Evolutionary conservation across 2,888 invertebrate genomes (phyloP).

Genomic region (Tribolium freemani): DNA sequence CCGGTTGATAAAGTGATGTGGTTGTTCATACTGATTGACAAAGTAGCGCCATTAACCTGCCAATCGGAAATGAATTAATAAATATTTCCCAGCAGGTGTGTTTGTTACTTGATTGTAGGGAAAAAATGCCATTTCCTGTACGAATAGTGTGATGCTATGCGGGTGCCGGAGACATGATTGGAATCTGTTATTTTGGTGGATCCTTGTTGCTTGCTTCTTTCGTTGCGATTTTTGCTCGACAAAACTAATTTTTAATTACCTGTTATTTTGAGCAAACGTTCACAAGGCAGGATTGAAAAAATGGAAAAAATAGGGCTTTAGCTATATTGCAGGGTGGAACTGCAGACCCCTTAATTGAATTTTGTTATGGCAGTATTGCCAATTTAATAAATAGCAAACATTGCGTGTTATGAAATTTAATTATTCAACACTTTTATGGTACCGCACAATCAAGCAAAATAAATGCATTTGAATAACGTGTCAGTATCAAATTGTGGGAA

Average conservation of each 20-base stretch:
- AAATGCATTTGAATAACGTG: not conserved
- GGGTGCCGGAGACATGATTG: constrained; percentile 14
- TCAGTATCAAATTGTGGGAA: not conserved
- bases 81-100: constrained; percentile 52
- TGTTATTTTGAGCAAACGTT: no score
- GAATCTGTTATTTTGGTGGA: constrained; percentile 14
- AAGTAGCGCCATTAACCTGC: constrained; percentile 18
- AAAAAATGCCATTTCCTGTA: constrained; percentile 51
- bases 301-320: not conserved
- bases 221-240: no score
- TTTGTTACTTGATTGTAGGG: constrained; percentile 38
- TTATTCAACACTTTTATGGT: constrained; percentile 12
- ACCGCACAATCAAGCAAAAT: constrained; percentile 1
- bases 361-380: not conserved
- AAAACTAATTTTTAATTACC: no score
- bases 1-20: constrained; percentile 10
- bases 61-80: constrained; percentile 48
- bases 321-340: not conserved
- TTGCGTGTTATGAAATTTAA: constrained; percentile 20
- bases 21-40: constrained; percentile 12
- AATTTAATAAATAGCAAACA: constrained; percentile 11
- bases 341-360: not conserved
- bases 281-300: not conserved
- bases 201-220: not conserved
- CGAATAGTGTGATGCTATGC: constrained; percentile 45